Base-by-base conservation (phyloP, 2,797 vertebrate genomes). In the Squalus acanthias region DNA sequence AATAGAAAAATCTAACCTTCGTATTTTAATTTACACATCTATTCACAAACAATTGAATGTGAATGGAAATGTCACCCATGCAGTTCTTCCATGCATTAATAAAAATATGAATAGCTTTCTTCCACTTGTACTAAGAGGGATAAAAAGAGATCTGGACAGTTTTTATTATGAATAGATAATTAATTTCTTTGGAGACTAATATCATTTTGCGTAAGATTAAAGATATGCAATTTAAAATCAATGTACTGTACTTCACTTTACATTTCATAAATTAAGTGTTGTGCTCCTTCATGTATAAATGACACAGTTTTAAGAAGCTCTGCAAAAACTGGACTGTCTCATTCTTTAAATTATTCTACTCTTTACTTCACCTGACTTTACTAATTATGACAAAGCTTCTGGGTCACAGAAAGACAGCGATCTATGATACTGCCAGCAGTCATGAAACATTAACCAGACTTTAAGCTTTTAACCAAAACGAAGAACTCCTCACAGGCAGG, bases 391-490 rank as follows among this genome's bases (percentile, higher is more conserved):
- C 46, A 7, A 95, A 95, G 69, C 69, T 76, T 96, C 46, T 96
- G 96, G 96, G 96, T 97, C 96, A 97, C 79, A 96, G 96, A 96
- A 93, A 96, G 96, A 96, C 96, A 96, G 96, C 96, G 96, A 72
- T 95, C 96, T 96, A 95, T 97, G 96, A 96, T 96, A 96, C 96
- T 96, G 93, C 95, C 91, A 96, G 97, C 96, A 82, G 76, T 92
- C 96, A 96, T 96, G 96, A 96, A 96, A 97, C 96, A 96, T 96
- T 96, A 96, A 97, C 85, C 96, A 96, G 95, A 96, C 70, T 72
- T 89, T 96, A 96, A 95, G 94, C 50, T 57, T 74, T 96, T 93
- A 91, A 95, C 76, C 95, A 88, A 95, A 92, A 93, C n/a, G 9
- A 74, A n/a, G 69, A 96, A 29, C 53, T 76, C 70, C 13, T 57